Evolutionary conservation across 30 jellyfish, hydroid and myxozoan species (phyloP).

Genomic region (Aurelia aurita): DNA sequence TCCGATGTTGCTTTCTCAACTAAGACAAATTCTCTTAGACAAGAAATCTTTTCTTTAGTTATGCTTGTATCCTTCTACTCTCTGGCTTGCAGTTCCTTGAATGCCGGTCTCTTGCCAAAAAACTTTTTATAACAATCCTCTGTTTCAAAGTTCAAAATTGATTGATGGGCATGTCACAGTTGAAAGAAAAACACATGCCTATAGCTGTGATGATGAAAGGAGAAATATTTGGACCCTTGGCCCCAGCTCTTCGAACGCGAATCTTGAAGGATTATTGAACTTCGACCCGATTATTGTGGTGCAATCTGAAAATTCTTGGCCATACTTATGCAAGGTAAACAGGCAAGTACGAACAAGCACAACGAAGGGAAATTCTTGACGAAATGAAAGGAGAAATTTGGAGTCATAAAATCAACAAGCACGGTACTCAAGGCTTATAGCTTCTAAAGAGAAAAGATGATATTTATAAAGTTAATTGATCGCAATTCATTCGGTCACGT

Average conservation of each 20-base stretch:
- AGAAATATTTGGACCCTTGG: slow-evolving; percentile 2
- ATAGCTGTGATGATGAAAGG: slow-evolving; percentile 20
- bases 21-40: not conserved
- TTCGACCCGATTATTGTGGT: slow-evolving; percentile 15
- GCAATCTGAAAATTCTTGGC: no score
- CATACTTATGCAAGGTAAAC: no score
- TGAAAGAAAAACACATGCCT: slow-evolving; percentile 13
- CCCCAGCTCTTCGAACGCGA: slow-evolving; percentile 44
- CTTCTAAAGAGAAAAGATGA: no score
- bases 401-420: no score
- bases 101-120: not conserved
- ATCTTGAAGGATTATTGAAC: not conserved
- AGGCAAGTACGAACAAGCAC: no score
- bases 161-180: slow-evolving; percentile 36
- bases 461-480: no score
- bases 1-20: slow-evolving; percentile 9
- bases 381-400: no score
- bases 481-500: no score
- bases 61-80: slow-evolving; percentile 30
- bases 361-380: no score
- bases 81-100: slow-evolving; percentile 69
- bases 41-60: not conserved
- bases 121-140: slow-evolving; percentile 25
- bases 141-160: slow-evolving; percentile 58
- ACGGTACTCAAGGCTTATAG: no score